Evolutionary conservation across 2,113 vertebrate species (phyloP).

Genomic region (Chloropsis hardwickii): DNA sequence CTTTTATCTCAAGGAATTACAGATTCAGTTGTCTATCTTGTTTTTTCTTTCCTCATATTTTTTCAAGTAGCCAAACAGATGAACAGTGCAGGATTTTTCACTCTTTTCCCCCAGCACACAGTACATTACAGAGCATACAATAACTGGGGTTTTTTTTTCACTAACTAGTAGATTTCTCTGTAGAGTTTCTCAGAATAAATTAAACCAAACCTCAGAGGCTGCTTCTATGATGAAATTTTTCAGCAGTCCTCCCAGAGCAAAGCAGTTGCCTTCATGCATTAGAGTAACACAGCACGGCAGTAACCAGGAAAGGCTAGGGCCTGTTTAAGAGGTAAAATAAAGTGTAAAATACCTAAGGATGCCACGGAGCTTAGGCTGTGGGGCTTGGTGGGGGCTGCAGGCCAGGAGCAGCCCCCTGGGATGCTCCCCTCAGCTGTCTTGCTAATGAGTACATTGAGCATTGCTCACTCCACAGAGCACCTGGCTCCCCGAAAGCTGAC

Average conservation of each 20-base stretch:
- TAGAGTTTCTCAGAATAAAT: not conserved
- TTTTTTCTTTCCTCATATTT: not conserved
- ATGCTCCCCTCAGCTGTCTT: not conserved
- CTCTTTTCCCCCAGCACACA: not conserved
- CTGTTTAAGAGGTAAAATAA: not conserved
- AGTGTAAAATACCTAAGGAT: not conserved
- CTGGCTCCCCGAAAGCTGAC: not conserved
- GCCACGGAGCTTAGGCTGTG: not conserved
- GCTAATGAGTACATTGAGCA: not conserved
- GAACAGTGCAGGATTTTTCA: not conserved
- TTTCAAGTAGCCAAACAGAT: not conserved
- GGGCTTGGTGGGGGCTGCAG: not conserved
- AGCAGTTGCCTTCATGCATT: not conserved
- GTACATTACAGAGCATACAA: not conserved
- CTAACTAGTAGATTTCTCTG: not conserved
- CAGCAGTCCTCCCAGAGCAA: not conserved
- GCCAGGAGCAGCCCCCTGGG: not conserved
- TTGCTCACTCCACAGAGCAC: not conserved
- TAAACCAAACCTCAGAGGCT: not conserved
- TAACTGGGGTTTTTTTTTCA: not conserved
- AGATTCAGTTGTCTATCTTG: not conserved
- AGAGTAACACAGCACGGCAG: not conserved
- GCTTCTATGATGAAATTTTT: not conserved
- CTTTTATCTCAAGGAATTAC: not conserved
- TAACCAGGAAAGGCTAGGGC: not conserved